Evolutionary conservation across 2,888 invertebrate species (phyloP), one percentile per base, ranked within the genome.

Genomic region (Conomelus anceps): DNA sequence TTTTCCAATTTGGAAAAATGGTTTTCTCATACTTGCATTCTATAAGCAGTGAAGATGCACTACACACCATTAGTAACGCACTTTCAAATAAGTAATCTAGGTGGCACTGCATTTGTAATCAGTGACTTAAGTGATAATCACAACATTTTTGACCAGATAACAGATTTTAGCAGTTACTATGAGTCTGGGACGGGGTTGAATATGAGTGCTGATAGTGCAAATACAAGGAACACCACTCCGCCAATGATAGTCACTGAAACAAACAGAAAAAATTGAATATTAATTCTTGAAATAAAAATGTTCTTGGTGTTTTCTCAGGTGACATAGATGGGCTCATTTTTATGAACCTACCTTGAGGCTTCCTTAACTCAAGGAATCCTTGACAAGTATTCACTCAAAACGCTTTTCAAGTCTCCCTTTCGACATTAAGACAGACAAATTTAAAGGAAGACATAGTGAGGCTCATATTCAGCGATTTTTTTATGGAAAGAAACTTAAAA

Each of bases 181-280:
- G 86, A 26, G 22, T 86, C 86, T 0, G 86, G 17, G 9, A 86
- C 86, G 23, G 98, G 98, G 89, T 96, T 97, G 92, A 98, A 96
- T 93, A 98, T 95, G 88, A 99, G 94, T 7, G 99, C 98, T 91
- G 98, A 98, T 89, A 98, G 93, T 0, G 99, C 99, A 94, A 99
- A 99, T 91, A 98, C 94, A 90, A 99, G 94, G 94, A 99, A 99
- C 92, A 99, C 99, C 89, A 99, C 94, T 92, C 99, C 99, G 92
- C 99, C 99, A 92, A 98, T 96, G 92, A 99, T 95, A 89, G 99
- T 99, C 91, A 99, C 99, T 98, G 95, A 91, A 96, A 96, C 92
- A 92, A 92, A 93, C 84, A 24, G 20, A 63, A 89, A 92, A 91
- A 89, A 4, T 26, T 88, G 22, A 89, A 85, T 26, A 11, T 89